A percentile compares a stretch with the other conserved stretches of the same genome.
These are phyloP conservation scores for Phrynocephalus forsythii DNA, from an alignment of 2,797 vertebrate genomes.

Conservation along the genomic window DNA sequence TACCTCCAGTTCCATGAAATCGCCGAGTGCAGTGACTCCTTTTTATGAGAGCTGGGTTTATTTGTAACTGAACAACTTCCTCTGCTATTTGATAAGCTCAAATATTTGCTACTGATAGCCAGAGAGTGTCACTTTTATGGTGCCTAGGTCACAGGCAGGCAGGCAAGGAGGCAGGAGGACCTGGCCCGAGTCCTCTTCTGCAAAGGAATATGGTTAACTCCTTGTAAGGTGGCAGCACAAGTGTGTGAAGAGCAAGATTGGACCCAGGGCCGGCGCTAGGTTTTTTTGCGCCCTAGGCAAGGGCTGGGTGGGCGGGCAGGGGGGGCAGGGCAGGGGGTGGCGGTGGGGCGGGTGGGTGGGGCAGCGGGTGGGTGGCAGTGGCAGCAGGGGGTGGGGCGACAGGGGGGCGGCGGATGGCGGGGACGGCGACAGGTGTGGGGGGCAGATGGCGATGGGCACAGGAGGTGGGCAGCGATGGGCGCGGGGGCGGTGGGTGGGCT, in stretches of 20 bases:
- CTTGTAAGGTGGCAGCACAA: conserved; percentile 45
- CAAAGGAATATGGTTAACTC: conserved; percentile 74
- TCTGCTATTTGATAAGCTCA: conserved; percentile 86
- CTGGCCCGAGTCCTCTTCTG: conserved; percentile 74
- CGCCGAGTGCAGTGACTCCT: conserved; percentile 80
- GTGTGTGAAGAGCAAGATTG: background rate
- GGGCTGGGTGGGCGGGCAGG: background rate
- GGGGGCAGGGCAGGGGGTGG: too few relatives aligned
- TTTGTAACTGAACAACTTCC: conserved; percentile 88
- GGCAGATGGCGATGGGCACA: too few relatives aligned
- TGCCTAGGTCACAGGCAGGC: conserved; percentile 40
- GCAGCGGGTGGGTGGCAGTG: too few relatives aligned
- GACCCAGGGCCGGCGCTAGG: too few relatives aligned
- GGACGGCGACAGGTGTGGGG: too few relatives aligned
- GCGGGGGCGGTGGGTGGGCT: too few relatives aligned
- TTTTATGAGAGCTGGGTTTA: conserved; percentile 86
- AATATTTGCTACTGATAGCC: conserved; percentile 87
- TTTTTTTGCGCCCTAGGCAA: too few relatives aligned
- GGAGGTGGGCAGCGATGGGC: too few relatives aligned
- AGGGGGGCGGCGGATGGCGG: too few relatives aligned
- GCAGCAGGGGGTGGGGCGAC: too few relatives aligned
- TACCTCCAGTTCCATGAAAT: conserved; percentile 83
- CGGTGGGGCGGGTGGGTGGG: too few relatives aligned
- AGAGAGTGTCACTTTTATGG: conserved; percentile 85
- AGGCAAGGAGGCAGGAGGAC: conserved; percentile 41